A percentile compares a stretch with the other conserved stretches of the same genome.
Evolutionary conservation across 2,113 vertebrate genomes (phyloP).

Genomic region (Motacilla alba): DNA sequence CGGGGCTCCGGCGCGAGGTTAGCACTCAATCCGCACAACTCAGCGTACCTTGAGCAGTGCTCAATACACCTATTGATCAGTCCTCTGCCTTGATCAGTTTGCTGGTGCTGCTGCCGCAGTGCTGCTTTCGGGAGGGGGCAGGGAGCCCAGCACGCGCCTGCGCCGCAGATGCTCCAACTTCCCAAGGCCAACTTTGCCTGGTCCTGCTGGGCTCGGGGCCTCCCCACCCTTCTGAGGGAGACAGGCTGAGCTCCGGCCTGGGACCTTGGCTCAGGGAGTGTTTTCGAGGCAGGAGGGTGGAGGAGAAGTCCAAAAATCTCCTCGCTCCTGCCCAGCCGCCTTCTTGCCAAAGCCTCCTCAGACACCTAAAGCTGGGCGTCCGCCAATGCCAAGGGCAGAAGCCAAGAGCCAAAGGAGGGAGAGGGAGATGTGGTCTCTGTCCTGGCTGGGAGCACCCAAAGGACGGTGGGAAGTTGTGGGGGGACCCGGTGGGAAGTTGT

Average conservation of each 20-base stretch:
- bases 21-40: slow-evolving; percentile 75
- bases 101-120: slow-evolving; percentile 62
- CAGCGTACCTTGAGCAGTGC: slow-evolving; percentile 72
- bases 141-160: background rate
- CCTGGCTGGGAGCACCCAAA: background rate
- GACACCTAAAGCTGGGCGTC: rapidly evolving
- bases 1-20: background rate
- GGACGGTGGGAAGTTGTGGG: background rate
- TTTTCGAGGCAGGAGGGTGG: background rate
- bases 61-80: slow-evolving; percentile 78
- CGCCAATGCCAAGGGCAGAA: background rate
- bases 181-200: background rate
- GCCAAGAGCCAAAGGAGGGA: background rate
- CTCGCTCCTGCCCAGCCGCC: background rate
- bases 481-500: background rate
- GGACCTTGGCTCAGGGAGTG: rapidly evolving
- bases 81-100: slow-evolving; percentile 56
- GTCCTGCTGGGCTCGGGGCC: background rate
- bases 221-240: background rate
- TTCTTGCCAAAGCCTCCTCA: background rate
- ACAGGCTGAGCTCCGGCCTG: background rate
- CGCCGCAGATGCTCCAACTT: background rate
- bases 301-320: background rate
- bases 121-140: slow-evolving; percentile 43
- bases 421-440: background rate